Percentiles rank a stretch among this genome's conserved stretches.
These are phyloP conservation scores for Oreochromis spilurus DNA, from an alignment of 2,113 vertebrate genomes.

Conservation along the genomic window DNA sequence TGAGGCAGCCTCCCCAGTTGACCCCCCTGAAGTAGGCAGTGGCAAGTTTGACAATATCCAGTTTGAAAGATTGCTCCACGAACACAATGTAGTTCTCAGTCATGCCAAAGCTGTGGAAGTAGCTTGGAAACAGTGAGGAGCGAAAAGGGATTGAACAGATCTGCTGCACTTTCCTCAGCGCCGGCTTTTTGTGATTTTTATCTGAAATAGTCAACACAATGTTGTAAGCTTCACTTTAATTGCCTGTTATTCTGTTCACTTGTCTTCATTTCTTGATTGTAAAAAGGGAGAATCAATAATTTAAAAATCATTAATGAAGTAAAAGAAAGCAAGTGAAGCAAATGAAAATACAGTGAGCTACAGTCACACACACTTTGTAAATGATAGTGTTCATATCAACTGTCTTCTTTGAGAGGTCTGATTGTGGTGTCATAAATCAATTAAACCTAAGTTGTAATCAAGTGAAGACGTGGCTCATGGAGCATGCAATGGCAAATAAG, in stretches of 20 bases:
- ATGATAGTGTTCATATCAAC: not conserved
- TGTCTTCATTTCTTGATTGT: not conserved
- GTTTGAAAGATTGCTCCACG: constrained; percentile 85
- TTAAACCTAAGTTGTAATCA: not conserved
- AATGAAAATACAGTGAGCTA: not conserved
- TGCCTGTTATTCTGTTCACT: not conserved
- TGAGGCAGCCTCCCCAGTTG: constrained; percentile 88
- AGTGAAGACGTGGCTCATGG: not conserved
- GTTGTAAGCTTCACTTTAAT: not conserved
- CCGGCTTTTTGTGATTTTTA: constrained; percentile 41
- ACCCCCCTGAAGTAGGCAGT: constrained; percentile 83
- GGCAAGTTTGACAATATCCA: constrained; percentile 85
- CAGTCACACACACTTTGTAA: not conserved
- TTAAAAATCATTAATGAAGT: not conserved
- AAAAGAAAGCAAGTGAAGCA: not conserved
- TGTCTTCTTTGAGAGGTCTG: not conserved
- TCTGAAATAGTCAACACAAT: constrained; percentile 28
- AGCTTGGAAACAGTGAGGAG: constrained; percentile 83
- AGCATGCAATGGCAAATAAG: not conserved
- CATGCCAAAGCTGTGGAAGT: constrained; percentile 94
- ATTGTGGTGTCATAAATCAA: not conserved
- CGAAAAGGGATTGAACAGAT: constrained; percentile 80
- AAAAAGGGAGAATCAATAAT: not conserved
- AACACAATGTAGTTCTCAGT: constrained; percentile 87
- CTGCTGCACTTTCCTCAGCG: constrained; percentile 73